These are phyloP conservation scores for Meloidogyne chitwoodi DNA, from an alignment of 1,140 invertebrate species.

Conservation along the genomic window DNA sequence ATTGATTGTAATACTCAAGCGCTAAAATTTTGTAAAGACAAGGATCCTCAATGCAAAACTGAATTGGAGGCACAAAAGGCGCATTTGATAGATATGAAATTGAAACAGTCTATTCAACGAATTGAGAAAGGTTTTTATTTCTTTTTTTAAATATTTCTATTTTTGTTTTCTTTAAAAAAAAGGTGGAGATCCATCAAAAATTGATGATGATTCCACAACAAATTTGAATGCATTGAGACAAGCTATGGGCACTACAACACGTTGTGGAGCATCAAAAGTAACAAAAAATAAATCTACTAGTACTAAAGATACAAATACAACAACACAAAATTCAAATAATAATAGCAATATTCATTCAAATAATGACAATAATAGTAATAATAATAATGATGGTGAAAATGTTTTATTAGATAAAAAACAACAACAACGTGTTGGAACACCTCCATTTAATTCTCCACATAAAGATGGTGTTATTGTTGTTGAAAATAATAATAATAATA, in stretches of 20 bases:
- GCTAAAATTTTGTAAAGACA: conserved; percentile 59
- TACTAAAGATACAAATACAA: conserved; percentile 12
- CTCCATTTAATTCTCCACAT: conserved; percentile 2
- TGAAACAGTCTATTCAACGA: conserved; percentile 56
- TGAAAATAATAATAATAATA: no score
- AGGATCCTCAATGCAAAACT: conserved; percentile 50
- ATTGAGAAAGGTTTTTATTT: conserved; percentile 53
- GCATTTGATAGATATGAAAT: conserved; percentile 54
- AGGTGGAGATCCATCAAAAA: conserved; percentile 33
- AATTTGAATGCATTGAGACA: conserved; percentile 41
- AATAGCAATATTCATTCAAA: conserved; percentile 4
- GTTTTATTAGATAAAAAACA: background rate
- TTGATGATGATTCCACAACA: conserved; percentile 36
- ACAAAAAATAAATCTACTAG: conserved; percentile 24
- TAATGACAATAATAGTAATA: background rate
- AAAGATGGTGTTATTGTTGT: no score
- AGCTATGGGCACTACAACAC: conserved; percentile 42
- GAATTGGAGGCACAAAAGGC: conserved; percentile 52
- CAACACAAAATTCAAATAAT: conserved; percentile 20
- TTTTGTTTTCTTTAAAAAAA: background rate
- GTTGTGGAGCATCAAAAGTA: conserved; percentile 20
- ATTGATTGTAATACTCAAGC: conserved; percentile 55
- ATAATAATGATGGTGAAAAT: background rate
- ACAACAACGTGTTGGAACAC: conserved; percentile 17
- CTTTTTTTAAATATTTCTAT: conserved; percentile 8